Base-by-base conservation (phyloP, 2,888 invertebrate genomes). In the Dynastes maya region DNA sequence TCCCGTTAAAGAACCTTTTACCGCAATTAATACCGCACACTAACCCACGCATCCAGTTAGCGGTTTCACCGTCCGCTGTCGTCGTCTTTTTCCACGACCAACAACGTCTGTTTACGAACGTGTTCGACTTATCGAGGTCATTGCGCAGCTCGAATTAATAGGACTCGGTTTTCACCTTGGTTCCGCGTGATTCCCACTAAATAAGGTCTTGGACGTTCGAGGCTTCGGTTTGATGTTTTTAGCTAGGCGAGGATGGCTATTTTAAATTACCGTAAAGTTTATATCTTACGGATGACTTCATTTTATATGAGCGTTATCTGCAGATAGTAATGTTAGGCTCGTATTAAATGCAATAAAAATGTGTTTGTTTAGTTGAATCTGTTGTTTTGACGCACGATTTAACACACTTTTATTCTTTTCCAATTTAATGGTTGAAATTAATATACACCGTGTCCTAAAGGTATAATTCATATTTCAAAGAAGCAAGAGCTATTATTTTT, bases 61-160 rank as follows among this genome's bases (percentile, higher is more conserved):
- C 55, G 55, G 55, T 55, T 55, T 55, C 55, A 55, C 55, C n/a
- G 55, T 55, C n/a, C 22, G 55, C n/a, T n/a, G n/a, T 55, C 8
- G 1, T 16, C 55, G 55, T 55, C n/a, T 45, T 45, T 11, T 45
- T 45, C 45, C 45, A 11, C 45, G 45, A 45, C n/a, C 51, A 2
- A 51, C 51, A 32, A 51, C 51, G 51, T 51, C 11, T 6, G 0
- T 51, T 6, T n/a, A n/a, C 8, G 51, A 1, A n/a, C n/a, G 22
- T 13, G 22, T 55, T 22, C n/a, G n/a, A 55, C 16, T 55, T 55
- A 11, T 55, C 55, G 55, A 55, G 55, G 55, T 55, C 55, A 55
- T 55, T 55, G 55, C n/a, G n/a, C 22, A 55, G 55, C 55, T 55
- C 11, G 55, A 55, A 55, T 55, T 55, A 55, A 6, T 55, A 45